Evolutionary conservation across 1,140 invertebrate species (phyloP).

Genomic region (Reticulitermes speratus): DNA sequence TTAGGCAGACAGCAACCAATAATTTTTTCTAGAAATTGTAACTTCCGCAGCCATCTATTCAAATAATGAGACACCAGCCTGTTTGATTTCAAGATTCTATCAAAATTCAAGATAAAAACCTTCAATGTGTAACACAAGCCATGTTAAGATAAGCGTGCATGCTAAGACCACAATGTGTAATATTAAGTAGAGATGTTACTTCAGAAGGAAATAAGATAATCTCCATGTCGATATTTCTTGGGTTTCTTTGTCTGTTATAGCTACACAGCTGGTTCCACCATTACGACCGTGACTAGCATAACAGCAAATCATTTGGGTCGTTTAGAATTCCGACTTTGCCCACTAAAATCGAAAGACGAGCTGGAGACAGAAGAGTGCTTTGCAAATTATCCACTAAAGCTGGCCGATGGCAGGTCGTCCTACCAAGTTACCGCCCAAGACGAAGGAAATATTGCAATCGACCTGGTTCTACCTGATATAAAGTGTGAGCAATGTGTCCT

Average conservation of each 20-base stretch:
- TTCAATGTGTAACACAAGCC: no score
- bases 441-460: constrained; percentile 38
- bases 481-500: constrained; percentile 52
- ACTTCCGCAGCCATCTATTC: no score
- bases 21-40: no score
- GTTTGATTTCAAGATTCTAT: no score
- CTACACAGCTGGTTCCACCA: constrained; percentile 34
- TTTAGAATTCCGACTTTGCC: constrained; percentile 48
- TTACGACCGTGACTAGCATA: constrained; percentile 40
- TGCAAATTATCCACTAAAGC: constrained; percentile 40
- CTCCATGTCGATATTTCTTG: neutral
- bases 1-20: no score
- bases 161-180: no score
- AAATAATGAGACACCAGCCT: no score
- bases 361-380: constrained; percentile 47
- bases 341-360: constrained; percentile 38
- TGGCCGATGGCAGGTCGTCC: constrained; percentile 53
- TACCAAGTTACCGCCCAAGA: neutral
- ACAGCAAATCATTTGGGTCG: constrained; percentile 45
- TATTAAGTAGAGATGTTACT: no score
- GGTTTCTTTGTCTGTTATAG: constrained; percentile 18
- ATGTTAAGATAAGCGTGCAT: no score
- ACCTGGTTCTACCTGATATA: constrained; percentile 44
- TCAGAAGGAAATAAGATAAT: no score
- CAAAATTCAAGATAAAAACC: no score